phyloP scores from a whole-genome alignment of 2,888 invertebrate genomes.

The Lordiphosa fenestrarum region DNA sequence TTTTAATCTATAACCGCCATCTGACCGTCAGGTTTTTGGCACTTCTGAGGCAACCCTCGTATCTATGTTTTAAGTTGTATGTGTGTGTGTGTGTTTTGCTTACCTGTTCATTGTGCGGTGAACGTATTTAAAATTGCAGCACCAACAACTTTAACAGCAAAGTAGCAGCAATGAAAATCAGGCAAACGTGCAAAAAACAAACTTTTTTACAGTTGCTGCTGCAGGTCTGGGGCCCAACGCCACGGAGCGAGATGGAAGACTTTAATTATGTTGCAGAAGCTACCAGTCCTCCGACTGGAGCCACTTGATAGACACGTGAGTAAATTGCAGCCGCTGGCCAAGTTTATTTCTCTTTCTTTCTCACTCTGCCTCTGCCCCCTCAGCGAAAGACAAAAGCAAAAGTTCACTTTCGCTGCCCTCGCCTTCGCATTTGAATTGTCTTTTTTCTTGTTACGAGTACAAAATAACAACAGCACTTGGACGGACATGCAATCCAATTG shows the following conservation, averaged over 20 bases:
- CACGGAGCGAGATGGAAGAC: constrained; percentile 13
- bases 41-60: constrained; percentile 14
- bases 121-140: constrained; percentile 67
- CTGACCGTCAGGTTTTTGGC: no score
- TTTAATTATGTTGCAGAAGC: constrained; percentile 50
- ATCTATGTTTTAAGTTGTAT: constrained; percentile 17
- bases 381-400: constrained; percentile 55
- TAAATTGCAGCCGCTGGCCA: constrained; percentile 26
- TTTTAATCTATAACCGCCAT: no score
- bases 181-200: constrained; percentile 31
- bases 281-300: constrained; percentile 22
- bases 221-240: constrained; percentile 9
- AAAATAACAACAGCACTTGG: constrained; percentile 16
- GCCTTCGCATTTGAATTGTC: constrained; percentile 16
- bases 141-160: constrained; percentile 64
- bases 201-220: constrained; percentile 46
- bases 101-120: constrained; percentile 71
- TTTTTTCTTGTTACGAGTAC: not conserved
- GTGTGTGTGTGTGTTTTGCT: constrained; percentile 43
- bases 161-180: constrained; percentile 28
- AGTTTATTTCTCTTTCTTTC: constrained; percentile 1
- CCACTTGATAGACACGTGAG: constrained; percentile 62
- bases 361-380: no score
- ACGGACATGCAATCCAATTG: constrained; percentile 68
- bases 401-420: constrained; percentile 67